Evolutionary conservation across 2,888 invertebrate genomes (phyloP).

Genomic region (Odontocerum albicorne): DNA sequence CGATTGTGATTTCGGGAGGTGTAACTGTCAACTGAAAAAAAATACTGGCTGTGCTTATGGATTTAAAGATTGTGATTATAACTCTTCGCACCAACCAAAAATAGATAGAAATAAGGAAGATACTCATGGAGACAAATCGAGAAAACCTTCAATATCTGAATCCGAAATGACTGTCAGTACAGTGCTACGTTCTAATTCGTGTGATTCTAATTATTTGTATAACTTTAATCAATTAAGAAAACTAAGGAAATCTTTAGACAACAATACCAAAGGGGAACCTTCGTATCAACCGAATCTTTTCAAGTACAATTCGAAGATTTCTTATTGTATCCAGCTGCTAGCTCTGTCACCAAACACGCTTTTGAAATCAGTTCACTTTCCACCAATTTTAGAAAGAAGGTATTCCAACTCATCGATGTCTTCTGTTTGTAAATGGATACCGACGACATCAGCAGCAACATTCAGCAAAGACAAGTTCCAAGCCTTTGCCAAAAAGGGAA

Average conservation of each 20-base stretch:
- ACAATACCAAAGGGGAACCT: slow-evolving; percentile 10
- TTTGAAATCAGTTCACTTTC: slow-evolving; percentile 32
- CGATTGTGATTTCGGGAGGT: slow-evolving; percentile 32
- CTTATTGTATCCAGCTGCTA: slow-evolving; percentile 33
- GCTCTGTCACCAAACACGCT: slow-evolving; percentile 33
- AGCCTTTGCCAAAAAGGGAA: slow-evolving; percentile 50
- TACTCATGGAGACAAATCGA: neutral
- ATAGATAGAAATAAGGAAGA: neutral
- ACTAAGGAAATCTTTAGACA: slow-evolving; percentile 26
- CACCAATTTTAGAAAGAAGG: slow-evolving; percentile 24
- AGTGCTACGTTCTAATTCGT: slow-evolving; percentile 34
- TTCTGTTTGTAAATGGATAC: slow-evolving; percentile 31
- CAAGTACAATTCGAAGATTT: slow-evolving; percentile 34
- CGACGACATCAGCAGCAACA: slow-evolving; percentile 33
- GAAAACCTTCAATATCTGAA: slow-evolving; percentile 17
- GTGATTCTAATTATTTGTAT: slow-evolving; percentile 33
- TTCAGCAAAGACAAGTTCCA: slow-evolving; percentile 43
- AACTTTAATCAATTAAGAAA: slow-evolving; percentile 33
- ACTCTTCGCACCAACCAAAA: too few relatives aligned
- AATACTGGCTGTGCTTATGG: slow-evolving; percentile 20
- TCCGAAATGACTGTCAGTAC: slow-evolving; percentile 33
- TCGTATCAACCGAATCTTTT: slow-evolving; percentile 23
- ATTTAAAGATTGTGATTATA: slow-evolving; percentile 9
- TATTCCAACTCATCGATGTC: slow-evolving; percentile 25
- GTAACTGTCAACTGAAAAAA: slow-evolving; percentile 29